A percentile compares a stretch with the other conserved stretches of the same genome.
Evolutionary conservation across 2,113 vertebrate genomes (phyloP).

Genomic region (Cettia cetti): DNA sequence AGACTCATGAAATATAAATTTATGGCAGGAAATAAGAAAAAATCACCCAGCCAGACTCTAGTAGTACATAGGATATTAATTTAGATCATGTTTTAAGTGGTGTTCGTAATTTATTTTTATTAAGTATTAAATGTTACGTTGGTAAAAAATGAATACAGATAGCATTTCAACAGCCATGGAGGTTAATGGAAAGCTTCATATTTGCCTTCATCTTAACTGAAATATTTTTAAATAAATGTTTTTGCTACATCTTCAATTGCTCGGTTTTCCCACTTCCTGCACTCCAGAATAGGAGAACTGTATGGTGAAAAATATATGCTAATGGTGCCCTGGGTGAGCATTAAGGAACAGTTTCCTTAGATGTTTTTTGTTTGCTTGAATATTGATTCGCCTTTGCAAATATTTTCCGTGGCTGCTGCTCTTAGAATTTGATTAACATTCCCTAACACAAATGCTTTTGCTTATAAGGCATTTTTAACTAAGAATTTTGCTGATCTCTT

Average conservation of each 20-base stretch:
- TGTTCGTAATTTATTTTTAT: neutral
- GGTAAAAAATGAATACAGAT: neutral
- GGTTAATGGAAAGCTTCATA: neutral
- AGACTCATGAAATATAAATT: neutral
- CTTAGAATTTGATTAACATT: slow-evolving; percentile 7
- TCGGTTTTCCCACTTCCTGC: neutral
- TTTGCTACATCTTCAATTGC: neutral
- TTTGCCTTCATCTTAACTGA: neutral
- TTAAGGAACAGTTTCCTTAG: neutral
- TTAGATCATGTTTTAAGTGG: neutral
- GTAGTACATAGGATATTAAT: neutral
- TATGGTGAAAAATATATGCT: neutral
- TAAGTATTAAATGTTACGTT: neutral
- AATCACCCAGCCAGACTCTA: neutral
- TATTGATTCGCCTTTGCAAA: neutral
- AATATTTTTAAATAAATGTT: neutral
- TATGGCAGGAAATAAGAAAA: neutral
- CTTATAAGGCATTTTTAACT: neutral
- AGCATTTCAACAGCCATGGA: neutral
- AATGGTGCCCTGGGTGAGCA: neutral
- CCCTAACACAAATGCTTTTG: neutral
- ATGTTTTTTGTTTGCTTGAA: neutral
- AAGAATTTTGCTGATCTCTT: slow-evolving; percentile 9
- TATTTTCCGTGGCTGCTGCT: neutral
- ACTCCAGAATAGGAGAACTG: neutral